Conservation (phyloP, 2,888 invertebrate genomes). For the Lepidocyrtinus sp. region DNA sequence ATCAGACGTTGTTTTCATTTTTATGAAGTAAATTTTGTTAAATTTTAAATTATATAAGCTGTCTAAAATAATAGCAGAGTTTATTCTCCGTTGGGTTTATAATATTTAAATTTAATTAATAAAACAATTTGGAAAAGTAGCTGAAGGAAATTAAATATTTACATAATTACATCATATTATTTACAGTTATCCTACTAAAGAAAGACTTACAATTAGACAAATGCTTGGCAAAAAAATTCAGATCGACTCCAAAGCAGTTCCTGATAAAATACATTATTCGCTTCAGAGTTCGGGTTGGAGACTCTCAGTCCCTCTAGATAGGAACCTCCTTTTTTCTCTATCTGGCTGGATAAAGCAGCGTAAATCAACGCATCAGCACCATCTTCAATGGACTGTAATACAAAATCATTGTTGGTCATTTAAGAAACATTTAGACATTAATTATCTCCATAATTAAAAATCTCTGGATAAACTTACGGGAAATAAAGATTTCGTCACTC, state of each 20-base stretch:
- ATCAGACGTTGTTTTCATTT: too few relatives aligned
- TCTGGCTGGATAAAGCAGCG: constrained; percentile 81
- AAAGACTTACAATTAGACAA: constrained; percentile 35
- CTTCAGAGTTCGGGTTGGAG: constrained; percentile 74
- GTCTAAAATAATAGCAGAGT: too few relatives aligned
- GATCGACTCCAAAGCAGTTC: constrained; percentile 48
- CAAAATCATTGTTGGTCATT: background rate
- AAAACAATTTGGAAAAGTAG: too few relatives aligned
- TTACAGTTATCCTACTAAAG: too few relatives aligned
- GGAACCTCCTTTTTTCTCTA: constrained; percentile 83
- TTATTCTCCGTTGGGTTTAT: too few relatives aligned
- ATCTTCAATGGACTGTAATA: constrained; percentile 80
- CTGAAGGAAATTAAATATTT: too few relatives aligned
- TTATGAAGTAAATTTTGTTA: too few relatives aligned
- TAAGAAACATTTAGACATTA: background rate
- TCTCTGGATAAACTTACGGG: background rate
- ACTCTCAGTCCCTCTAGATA: constrained; percentile 80
- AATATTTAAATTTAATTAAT: too few relatives aligned
- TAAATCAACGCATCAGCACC: constrained; percentile 86
- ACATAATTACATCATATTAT: too few relatives aligned
- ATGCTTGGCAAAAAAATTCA: constrained; percentile 41
- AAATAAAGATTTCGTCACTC: too few relatives aligned
- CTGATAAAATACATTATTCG: constrained; percentile 42
- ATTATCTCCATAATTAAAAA: background rate
- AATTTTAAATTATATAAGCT: too few relatives aligned